Evolutionary conservation across 2,797 vertebrate genomes (phyloP).

Genomic region (Ceyx erithaca): DNA sequence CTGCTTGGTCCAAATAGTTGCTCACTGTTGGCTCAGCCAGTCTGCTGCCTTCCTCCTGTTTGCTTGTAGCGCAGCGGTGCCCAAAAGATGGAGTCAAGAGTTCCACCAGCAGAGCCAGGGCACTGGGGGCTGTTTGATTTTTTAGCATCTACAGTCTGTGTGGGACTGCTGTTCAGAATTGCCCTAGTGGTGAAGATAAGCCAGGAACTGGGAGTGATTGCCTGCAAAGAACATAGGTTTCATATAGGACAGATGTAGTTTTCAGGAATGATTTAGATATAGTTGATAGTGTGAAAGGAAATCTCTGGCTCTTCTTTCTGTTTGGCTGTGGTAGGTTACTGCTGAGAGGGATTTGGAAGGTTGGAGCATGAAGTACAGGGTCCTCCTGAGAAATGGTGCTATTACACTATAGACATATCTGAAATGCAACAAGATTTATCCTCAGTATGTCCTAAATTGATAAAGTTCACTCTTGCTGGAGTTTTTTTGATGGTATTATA

Average conservation of each 20-base stretch:
- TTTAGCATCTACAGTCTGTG: background rate
- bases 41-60: background rate
- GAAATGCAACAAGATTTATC: background rate
- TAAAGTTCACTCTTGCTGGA: background rate
- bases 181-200: background rate
- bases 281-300: background rate
- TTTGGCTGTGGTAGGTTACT: background rate
- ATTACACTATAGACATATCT: background rate
- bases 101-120: background rate
- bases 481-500: background rate
- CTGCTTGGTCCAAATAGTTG: background rate
- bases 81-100: slow-evolving; percentile 49
- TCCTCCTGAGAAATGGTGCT: background rate
- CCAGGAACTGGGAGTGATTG: background rate
- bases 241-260: background rate
- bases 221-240: background rate
- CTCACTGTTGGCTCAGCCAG: background rate
- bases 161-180: background rate
- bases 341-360: background rate
- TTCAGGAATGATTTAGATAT: background rate
- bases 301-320: background rate
- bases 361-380: background rate
- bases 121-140: background rate
- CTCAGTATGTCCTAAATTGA: background rate
- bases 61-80: background rate